Evolutionary conservation across 2,113 vertebrate genomes (phyloP), one percentile per base, ranked within the genome.

Genomic region (Monopterus albus): DNA sequence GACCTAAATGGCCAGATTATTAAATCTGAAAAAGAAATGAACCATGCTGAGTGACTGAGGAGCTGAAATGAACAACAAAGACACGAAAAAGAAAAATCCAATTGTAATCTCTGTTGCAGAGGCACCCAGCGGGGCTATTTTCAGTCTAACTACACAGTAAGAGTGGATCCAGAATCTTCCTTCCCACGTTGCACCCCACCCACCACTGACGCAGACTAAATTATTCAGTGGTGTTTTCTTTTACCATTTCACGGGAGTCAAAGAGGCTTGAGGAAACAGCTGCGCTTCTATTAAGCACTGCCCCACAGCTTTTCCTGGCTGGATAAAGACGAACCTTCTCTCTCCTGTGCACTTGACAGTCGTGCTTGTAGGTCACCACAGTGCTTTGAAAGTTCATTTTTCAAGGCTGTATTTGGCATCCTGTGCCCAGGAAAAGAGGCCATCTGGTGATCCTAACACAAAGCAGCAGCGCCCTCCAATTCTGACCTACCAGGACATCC

Each of bases 261-360:
- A 55, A 75, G 47, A 50, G 75, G 64, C 83, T 85, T 51, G 59
- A 91, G 92, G 91, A 92, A 92, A 91, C 92, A 92, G 86, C 92
- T 93, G 87, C 60, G 53, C 53, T 76, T 83, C 75, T 84, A 61
- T 50, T 40, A 72, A 84, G 73, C 69, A 39, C 70, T 68, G 63
- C 70, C 78, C 68, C 50, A 61, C 52, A 73, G 84, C 78, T 65
- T 82, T 89, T 88, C 86, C 90, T 75, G 78, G 17, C 51, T 67
- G 33, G 76, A 79, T 60, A 52, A 74, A 64, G 69, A 77, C 60
- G 23, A 52, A 33, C 56, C 35, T 53, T 51, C 31, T 62, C 35
- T 38, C 46, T 60, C 49, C 59, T n/a, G 46, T 72, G 58, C 33
- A 46, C 72, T 73, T 72, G 82, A 85, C 85, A 72, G 78, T 58